Percentiles rank a stretch among this genome's conserved stretches.
These are phyloP conservation scores for Toxostoma redivivum DNA, from an alignment of 2,113 vertebrate species.

Conservation along the genomic window DNA sequence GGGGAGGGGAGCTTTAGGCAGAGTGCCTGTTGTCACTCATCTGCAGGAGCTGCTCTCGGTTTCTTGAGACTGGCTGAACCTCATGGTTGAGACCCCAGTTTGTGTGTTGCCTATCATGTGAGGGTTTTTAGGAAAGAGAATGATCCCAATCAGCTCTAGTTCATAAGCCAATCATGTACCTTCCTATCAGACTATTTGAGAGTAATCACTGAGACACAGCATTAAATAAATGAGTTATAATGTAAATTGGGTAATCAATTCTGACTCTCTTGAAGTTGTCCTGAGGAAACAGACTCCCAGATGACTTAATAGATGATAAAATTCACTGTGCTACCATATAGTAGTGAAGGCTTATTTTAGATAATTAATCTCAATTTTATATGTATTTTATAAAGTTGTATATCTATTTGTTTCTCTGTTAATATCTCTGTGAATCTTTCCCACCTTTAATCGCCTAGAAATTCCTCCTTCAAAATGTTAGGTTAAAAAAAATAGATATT, in stretches of 20 bases:
- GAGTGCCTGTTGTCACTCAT: background rate
- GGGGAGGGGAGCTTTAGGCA: background rate
- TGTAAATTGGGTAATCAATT: background rate
- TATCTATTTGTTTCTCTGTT: background rate
- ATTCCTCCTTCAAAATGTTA: background rate
- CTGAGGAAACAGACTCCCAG: background rate
- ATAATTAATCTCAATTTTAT: background rate
- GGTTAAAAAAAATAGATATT: background rate
- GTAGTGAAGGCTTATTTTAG: constrained; percentile 24
- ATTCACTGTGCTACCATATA: background rate
- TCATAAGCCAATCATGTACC: background rate
- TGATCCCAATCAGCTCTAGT: too few relatives aligned
- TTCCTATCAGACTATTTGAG: background rate
- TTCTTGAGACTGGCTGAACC: background rate
- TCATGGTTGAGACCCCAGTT: background rate
- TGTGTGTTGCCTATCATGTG: background rate
- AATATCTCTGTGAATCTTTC: background rate
- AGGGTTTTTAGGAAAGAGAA: background rate
- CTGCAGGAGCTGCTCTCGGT: background rate
- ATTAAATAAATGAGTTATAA: background rate
- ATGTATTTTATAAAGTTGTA: background rate
- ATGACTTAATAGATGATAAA: background rate
- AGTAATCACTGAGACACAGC: background rate
- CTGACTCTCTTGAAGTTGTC: background rate
- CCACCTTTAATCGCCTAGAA: background rate